Conservation (phyloP, 2,888 invertebrate genomes). For the Tetragnatha montana region DNA sequence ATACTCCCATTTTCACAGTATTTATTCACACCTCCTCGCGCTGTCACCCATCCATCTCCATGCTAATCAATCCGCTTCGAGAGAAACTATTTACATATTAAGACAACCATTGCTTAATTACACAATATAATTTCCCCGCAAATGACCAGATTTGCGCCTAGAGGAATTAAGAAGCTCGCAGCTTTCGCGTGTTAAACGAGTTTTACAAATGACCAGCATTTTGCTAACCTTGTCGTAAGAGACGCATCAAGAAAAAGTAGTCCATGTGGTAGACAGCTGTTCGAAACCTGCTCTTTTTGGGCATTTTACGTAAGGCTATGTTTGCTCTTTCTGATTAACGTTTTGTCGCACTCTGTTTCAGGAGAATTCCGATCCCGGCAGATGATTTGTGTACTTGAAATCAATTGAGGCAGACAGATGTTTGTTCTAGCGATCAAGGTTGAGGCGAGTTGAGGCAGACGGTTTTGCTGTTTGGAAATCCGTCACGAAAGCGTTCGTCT, state of each 20-base stretch:
- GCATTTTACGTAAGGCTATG: neutral
- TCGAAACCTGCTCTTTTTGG: neutral
- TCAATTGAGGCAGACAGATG: neutral
- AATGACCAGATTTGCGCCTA: neutral
- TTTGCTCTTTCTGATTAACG: neutral
- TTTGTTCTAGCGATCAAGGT: neutral
- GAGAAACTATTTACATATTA: slow-evolving; percentile 25
- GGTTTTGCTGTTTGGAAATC: no score
- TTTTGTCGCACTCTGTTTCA: neutral
- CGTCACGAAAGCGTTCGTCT: no score
- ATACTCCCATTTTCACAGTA: no score
- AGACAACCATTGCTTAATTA: slow-evolving; percentile 1
- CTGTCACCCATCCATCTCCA: no score
- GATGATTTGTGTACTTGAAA: neutral
- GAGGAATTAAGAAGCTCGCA: neutral
- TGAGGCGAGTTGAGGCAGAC: neutral
- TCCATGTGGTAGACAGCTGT: neutral
- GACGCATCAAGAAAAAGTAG: neutral
- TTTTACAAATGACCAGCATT: slow-evolving; percentile 21
- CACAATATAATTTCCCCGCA: neutral
- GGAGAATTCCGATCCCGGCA: neutral
- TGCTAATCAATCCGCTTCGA: no score
- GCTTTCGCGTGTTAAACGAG: neutral
- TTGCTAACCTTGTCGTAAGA: neutral
- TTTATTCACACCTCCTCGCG: no score